Conservation (phyloP, 2,888 invertebrate genomes). For the Drosophila parthenogenetica region DNA sequence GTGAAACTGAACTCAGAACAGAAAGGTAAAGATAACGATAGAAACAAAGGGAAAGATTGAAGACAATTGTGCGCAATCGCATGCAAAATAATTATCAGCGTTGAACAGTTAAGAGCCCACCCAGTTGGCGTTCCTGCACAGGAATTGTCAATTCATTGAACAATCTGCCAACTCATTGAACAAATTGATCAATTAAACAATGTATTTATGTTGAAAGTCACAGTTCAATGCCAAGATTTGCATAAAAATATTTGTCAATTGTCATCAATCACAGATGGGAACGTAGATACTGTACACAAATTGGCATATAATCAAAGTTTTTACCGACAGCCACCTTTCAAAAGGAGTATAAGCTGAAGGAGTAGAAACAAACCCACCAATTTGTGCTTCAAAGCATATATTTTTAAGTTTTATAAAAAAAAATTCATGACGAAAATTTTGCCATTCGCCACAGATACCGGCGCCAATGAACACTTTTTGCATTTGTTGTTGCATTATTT, state of each 20-base stretch:
- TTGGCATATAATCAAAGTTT: not conserved
- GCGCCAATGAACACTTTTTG: conserved; percentile 13
- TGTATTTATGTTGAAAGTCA: conserved; percentile 28
- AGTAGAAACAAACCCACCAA: too few species aligned
- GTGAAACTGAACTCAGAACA: not conserved
- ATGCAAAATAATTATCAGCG: conserved; percentile 28
- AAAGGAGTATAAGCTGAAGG: too few species aligned
- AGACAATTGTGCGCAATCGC: conserved; percentile 16
- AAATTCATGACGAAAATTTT: conserved; percentile 27
- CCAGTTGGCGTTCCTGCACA: not conserved
- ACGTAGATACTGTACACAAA: not conserved
- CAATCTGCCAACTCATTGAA: conserved; percentile 30
- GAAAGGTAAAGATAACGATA: not conserved
- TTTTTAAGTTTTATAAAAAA: too few species aligned
- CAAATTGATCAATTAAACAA: conserved; percentile 32
- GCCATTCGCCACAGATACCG: conserved; percentile 25
- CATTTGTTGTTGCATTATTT: conserved; percentile 4
- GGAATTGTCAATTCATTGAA: conserved; percentile 25
- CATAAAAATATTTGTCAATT: not conserved
- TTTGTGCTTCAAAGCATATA: too few species aligned
- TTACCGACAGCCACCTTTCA: not conserved
- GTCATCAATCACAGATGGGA: not conserved
- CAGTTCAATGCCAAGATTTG: conserved; percentile 38
- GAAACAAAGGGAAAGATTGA: conserved; percentile 1
- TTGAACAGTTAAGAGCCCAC: not conserved